Evolutionary conservation across 35 echinoderm and acorn worm genomes (phyloP).

Genomic region (Lytechinus variegatus): DNA sequence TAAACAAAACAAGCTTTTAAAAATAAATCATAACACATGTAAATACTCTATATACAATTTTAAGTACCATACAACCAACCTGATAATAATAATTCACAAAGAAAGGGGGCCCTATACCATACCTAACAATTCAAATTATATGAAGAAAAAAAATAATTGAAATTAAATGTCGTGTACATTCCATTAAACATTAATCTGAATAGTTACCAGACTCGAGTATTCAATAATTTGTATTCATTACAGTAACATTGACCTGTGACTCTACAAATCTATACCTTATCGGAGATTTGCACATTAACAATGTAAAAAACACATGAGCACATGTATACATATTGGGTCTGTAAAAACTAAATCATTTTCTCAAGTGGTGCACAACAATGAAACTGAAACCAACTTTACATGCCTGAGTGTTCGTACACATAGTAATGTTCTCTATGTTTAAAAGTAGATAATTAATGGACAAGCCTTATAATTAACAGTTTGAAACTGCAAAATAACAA

Average conservation of each 20-base stretch:
- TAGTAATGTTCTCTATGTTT: neutral
- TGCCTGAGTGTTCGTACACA: neutral
- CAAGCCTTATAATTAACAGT: neutral
- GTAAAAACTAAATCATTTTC: neutral
- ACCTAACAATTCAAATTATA: neutral
- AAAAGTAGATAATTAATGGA: neutral
- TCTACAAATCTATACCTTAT: neutral
- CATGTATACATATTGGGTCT: neutral
- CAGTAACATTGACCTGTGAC: neutral
- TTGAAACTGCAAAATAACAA: neutral
- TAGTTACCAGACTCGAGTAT: neutral
- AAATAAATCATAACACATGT: neutral
- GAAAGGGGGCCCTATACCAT: neutral
- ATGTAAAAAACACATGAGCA: neutral
- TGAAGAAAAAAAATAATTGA: neutral
- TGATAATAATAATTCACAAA: neutral
- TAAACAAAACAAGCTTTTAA: neutral
- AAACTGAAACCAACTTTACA: neutral
- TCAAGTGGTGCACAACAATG: neutral
- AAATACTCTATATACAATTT: neutral
- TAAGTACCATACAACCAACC: slow-evolving; percentile 16
- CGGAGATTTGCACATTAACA: neutral
- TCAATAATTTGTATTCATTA: neutral
- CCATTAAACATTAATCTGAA: neutral
- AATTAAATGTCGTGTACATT: neutral